Base-by-base conservation (phyloP, 1,140 invertebrate genomes). In the Drosophila bifasciata region DNA sequence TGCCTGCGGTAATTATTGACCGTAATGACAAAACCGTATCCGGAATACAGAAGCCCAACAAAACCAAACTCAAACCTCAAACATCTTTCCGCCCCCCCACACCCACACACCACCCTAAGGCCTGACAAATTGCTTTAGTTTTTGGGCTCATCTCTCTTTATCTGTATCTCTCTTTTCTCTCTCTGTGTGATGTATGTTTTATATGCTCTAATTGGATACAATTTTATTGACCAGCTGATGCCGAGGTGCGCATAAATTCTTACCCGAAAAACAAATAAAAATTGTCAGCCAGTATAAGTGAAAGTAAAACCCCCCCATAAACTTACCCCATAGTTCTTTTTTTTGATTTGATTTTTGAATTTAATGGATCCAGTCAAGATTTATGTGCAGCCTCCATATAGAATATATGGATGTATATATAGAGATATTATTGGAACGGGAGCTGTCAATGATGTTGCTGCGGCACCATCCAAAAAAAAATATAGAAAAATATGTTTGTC, bases 1-100 rank as follows among this genome's bases (percentile, higher is more conserved):
- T 79, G 83, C 67, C 78, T 89, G 83, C 79, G 84, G 83, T 89
- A 88, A 88, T 88, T 88, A 88, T 88, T 88, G 84, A 88, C 84
- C 84, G 75, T 88, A 89, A 89, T 88, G 83, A 86, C 81, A 88
- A 88, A 86, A 81, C 83, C 72, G 72, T 59, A 69, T 68, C 55
- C 63, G 25, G 64, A 67, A 68, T 48, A 41, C 60, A 53, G 60
- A 39, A 59, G 13, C 36, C 66, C 43, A 36, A 36, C 39, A 21
- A 55, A 55, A 11, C 52, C 17, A n/a, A 55, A 55, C 16, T 23
- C n/a, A 25, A 40, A 55, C 36, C 40, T 15, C 2, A 19, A 36
- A 15, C n/a, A n/a, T n/a, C n/a, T n/a, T n/a, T 36, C 3, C 28
- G 9, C 32, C 11, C 32, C 3, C 28, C 3, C 69, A 58, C 45